These are phyloP conservation scores for Echinometra lucunter DNA, from an alignment of 53 echinoderm and acorn worm species.

Conservation along the genomic window DNA sequence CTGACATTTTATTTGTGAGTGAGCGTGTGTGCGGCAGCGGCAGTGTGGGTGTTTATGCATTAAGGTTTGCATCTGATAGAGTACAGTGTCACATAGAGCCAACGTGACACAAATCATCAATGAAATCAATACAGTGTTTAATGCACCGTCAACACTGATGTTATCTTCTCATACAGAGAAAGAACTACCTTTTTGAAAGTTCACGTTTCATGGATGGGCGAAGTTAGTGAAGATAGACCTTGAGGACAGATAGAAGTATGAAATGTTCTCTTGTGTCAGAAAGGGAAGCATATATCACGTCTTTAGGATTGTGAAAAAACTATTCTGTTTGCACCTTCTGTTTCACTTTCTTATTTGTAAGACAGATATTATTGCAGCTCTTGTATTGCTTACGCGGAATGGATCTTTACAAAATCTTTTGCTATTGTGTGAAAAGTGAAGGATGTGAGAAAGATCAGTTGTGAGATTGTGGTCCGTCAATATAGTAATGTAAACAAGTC, in stretches of 20 bases:
- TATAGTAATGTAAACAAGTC: background rate
- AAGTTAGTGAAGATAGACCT: background rate
- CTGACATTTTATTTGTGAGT: background rate
- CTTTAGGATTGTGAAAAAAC: background rate
- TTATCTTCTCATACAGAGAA: background rate
- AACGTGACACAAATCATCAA: conserved; percentile 14
- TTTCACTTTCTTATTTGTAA: background rate
- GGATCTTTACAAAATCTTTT: background rate
- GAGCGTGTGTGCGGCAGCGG: background rate
- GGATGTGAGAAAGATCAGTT: background rate
- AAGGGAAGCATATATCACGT: background rate
- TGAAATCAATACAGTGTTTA: conserved; percentile 28
- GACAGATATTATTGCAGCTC: background rate
- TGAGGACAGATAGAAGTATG: background rate
- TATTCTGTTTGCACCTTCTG: background rate
- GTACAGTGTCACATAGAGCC: background rate
- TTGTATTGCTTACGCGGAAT: background rate
- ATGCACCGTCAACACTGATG: background rate
- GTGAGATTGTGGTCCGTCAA: background rate
- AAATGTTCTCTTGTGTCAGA: background rate
- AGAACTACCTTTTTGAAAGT: background rate
- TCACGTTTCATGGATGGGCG: background rate
- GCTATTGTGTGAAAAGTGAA: background rate
- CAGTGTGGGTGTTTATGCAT: conserved; percentile 25
- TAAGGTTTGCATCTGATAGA: conserved; percentile 6